Percentiles rank a stretch among this genome's conserved stretches.
These are phyloP conservation scores for Artemisiospiza belli DNA, from an alignment of 2,113 vertebrate species.

Conservation along the genomic window DNA sequence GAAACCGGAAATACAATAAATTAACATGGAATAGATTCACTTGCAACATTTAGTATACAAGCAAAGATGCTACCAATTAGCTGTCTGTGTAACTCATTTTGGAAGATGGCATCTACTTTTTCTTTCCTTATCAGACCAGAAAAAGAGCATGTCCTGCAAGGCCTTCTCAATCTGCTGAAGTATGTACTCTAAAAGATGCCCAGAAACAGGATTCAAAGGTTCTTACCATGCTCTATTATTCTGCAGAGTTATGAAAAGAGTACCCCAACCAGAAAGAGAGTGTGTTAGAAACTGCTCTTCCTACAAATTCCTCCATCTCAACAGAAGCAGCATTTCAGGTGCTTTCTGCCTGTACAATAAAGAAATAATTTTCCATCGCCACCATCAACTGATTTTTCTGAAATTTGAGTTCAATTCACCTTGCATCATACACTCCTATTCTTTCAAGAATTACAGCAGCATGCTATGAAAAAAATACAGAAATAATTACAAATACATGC, in stretches of 20 bases:
- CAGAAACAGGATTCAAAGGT: background rate
- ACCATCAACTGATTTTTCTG: constrained; percentile 24
- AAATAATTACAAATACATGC: background rate
- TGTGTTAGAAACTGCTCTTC: background rate
- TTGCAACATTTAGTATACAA: background rate
- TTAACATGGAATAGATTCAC: background rate
- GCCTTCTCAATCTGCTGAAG: background rate
- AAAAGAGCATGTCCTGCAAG: background rate
- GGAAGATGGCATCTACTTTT: background rate
- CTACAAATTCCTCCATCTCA: background rate
- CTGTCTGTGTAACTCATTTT: background rate
- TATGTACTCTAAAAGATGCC: background rate
- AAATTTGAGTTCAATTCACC: constrained; percentile 40
- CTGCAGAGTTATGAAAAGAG: background rate
- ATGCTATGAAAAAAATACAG: background rate
- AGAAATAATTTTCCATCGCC: constrained; percentile 42
- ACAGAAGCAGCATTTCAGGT: background rate
- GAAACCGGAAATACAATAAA: background rate
- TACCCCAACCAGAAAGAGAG: background rate
- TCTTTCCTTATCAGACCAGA: background rate
- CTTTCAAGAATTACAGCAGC: constrained; percentile 38
- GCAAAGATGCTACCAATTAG: background rate
- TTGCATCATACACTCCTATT: constrained; percentile 12
- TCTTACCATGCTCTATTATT: background rate
- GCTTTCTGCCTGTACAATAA: background rate